A percentile compares a stretch with the other conserved stretches of the same genome.
Evolutionary conservation across 1,140 invertebrate species (phyloP).

Genomic region (Brachionus manjavacas): DNA sequence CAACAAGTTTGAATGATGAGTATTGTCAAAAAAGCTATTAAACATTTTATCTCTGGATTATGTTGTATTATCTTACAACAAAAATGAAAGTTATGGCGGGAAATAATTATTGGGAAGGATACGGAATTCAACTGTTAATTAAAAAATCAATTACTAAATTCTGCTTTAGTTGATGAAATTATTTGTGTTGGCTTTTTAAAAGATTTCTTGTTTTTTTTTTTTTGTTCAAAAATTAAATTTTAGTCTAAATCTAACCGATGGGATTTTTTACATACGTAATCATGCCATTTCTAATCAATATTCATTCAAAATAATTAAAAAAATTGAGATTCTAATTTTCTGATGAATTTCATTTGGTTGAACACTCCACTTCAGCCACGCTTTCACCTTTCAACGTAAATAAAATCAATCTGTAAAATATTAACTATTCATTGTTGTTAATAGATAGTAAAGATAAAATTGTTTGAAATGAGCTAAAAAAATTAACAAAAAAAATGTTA

Average conservation of each 20-base stretch:
- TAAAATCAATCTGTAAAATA: neutral
- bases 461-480: neutral
- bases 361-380: neutral
- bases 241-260: no score
- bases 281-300: neutral
- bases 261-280: no score
- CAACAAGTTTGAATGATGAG: no score
- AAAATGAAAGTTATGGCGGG: neutral
- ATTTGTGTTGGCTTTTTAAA: neutral
- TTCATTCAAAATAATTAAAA: neutral
- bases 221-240: neutral
- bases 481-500: neutral
- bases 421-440: neutral
- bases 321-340: neutral
- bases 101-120: neutral
- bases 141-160: neutral
- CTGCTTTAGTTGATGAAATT: neutral
- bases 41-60: neutral
- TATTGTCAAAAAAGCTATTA: neutral
- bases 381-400: neutral
- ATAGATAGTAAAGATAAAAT: neutral
- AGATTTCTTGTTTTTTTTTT: neutral
- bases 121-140: neutral
- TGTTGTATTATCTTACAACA: no score
- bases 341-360: neutral